Evolutionary conservation across 2,797 vertebrate genomes (phyloP).

Genomic region (Neosilurus hyrtlii): DNA sequence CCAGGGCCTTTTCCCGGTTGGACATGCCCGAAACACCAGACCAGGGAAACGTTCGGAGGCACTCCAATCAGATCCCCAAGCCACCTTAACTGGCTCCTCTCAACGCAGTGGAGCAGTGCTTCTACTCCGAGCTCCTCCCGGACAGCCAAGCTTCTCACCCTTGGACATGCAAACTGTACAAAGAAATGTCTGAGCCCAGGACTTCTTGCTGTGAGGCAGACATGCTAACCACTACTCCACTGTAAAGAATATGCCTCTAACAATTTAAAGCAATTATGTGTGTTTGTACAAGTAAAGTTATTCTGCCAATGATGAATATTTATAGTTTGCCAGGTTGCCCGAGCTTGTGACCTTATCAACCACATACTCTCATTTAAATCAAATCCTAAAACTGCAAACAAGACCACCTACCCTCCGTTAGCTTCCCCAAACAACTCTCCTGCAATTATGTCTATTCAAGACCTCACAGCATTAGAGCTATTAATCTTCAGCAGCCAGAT

Average conservation of each 20-base stretch:
- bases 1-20: too few relatives aligned
- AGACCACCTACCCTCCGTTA: background rate
- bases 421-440: constrained; percentile 21
- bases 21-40: too few relatives aligned
- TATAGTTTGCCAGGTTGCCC: constrained; percentile 11
- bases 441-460: constrained; percentile 30
- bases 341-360: constrained; percentile 22
- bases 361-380: constrained; percentile 19
- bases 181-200: too few relatives aligned
- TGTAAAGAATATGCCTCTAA: background rate
- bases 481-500: constrained; percentile 19
- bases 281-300: background rate
- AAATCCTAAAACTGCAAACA: constrained; percentile 23
- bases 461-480: constrained; percentile 12
- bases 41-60: too few relatives aligned
- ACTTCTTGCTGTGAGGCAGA: too few relatives aligned
- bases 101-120: too few relatives aligned
- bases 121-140: too few relatives aligned
- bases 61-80: too few relatives aligned
- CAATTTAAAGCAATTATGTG: background rate
- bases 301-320: constrained; percentile 4
- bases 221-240: too few relatives aligned
- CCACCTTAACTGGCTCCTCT: too few relatives aligned
- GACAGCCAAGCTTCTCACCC: too few relatives aligned
- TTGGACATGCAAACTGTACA: too few relatives aligned